Evolutionary conservation across 2,797 vertebrate species (phyloP).

Genomic region (Poecilia picta): DNA sequence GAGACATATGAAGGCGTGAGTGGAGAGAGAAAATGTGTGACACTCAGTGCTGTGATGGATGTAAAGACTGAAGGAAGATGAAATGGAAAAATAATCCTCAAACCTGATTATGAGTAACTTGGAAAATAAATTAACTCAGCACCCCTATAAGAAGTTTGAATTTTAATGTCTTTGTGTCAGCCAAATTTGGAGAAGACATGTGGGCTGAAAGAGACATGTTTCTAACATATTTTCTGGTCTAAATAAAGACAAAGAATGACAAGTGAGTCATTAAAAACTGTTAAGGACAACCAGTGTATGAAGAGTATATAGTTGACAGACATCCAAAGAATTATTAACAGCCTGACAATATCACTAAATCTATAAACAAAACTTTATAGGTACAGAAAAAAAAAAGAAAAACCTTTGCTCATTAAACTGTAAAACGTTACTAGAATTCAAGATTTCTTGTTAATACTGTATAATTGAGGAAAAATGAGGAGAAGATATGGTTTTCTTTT

Average conservation of each 20-base stretch:
- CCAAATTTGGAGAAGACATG: not conserved
- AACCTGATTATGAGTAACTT: not conserved
- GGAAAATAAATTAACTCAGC: not conserved
- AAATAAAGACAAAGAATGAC: not conserved
- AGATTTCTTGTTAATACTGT: not conserved
- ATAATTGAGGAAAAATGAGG: not conserved
- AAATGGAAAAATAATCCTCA: not conserved
- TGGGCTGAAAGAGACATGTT: not conserved
- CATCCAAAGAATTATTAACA: not conserved
- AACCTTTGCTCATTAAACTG: not conserved
- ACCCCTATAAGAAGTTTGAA: not conserved
- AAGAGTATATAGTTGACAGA: not conserved
- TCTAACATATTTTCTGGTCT: not conserved
- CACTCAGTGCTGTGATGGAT: not conserved
- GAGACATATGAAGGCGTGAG: conserved; percentile 40
- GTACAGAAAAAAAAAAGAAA: not conserved
- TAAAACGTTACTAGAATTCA: not conserved
- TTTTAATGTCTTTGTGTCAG: not conserved
- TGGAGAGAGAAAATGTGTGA: conserved; percentile 42
- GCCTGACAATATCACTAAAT: not conserved
- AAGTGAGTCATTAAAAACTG: not conserved
- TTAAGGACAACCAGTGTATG: not conserved
- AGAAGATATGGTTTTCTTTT: not conserved
- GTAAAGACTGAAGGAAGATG: not conserved
- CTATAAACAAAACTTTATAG: not conserved